phyloP scores from a whole-genome alignment of 2,888 invertebrate species.

The Cephus pygmeus region DNA sequence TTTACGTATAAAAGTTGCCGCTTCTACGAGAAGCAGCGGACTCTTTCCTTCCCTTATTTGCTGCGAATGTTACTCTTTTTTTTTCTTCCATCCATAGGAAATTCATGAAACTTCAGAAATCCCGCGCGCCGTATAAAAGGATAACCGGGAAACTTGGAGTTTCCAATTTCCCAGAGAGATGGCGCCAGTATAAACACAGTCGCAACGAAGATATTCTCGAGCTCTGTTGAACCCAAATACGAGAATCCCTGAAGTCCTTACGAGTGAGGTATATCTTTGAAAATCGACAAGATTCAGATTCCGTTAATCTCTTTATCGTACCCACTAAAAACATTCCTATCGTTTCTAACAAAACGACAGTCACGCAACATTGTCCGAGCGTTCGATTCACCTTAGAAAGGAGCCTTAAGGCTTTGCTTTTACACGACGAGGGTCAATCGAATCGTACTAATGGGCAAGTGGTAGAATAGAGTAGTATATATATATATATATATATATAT shows the following conservation, averaged over 20 bases:
- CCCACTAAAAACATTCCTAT: background rate
- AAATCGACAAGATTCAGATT: background rate
- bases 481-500: background rate
- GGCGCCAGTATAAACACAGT: conserved; percentile 4
- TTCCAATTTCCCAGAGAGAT: background rate
- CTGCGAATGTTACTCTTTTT: background rate
- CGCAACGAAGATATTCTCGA: background rate
- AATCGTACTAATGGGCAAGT: conserved; percentile 50
- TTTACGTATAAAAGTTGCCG: background rate
- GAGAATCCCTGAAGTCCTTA: background rate
- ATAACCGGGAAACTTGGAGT: background rate
- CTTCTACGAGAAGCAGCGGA: background rate
- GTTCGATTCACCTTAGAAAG: background rate
- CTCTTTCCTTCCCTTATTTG: background rate
- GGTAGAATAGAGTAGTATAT: conserved; percentile 30
- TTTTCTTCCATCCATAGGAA: background rate
- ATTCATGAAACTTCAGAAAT: background rate
- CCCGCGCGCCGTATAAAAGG: background rate
- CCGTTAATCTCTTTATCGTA: background rate
- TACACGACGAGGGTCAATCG: conserved; percentile 41
- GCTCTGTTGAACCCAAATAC: background rate
- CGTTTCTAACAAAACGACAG: background rate
- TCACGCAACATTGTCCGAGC: background rate
- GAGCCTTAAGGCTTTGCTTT: background rate
- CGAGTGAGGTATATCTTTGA: background rate